Conservation (phyloP, 2,888 invertebrate genomes). For the Thymelicus acteon region DNA sequence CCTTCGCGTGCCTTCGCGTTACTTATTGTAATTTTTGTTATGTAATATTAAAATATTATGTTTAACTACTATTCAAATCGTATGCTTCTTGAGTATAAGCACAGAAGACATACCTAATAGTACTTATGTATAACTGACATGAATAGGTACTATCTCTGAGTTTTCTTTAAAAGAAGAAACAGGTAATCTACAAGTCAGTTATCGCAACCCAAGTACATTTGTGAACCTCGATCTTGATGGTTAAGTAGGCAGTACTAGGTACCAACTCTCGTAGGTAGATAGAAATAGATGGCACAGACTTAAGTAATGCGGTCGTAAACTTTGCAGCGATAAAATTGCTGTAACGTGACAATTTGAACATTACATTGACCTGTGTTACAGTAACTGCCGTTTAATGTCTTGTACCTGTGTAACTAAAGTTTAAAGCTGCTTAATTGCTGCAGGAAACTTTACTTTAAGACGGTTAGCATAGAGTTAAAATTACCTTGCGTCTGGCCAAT, state of each 20-base stretch:
- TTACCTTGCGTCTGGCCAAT: constrained; percentile 55
- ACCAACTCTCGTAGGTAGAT: background rate
- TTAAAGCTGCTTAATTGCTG: background rate
- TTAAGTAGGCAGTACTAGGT: background rate
- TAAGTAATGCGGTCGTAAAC: background rate
- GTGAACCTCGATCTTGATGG: too few species aligned
- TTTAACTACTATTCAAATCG: too few species aligned
- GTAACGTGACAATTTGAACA: background rate
- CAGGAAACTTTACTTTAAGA: background rate
- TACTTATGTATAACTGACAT: too few species aligned
- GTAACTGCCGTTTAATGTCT: background rate
- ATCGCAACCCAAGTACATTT: too few species aligned
- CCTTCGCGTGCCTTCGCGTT: too few species aligned
- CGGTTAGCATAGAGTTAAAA: background rate
- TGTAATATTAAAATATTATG: too few species aligned
- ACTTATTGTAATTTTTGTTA: too few species aligned
- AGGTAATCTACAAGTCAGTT: too few species aligned
- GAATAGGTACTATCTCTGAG: too few species aligned
- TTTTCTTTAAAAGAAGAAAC: too few species aligned
- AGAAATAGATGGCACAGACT: background rate
- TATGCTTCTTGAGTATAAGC: too few species aligned
- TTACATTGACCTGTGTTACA: constrained; percentile 3
- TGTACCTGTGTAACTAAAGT: background rate
- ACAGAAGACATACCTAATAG: too few species aligned
- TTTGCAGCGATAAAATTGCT: constrained; percentile 1